Base-by-base conservation (phyloP, 2,888 invertebrate species). In the Erynnis tages region DNA sequence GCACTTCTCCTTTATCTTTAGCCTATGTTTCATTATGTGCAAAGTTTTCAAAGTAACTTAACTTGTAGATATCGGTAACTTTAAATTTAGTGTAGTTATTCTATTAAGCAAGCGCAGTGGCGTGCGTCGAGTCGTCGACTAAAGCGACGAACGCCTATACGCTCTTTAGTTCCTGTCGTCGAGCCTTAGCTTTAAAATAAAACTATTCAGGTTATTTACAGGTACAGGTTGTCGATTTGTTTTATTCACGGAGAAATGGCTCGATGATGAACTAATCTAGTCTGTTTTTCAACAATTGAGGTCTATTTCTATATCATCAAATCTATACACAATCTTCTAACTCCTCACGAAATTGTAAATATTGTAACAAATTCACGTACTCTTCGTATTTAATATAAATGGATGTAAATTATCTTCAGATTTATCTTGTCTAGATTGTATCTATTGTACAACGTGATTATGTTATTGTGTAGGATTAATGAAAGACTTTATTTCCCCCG, bases 211-310 rank as follows among this genome's bases (percentile, higher is more conserved):
- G n/a, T n/a, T n/a, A n/a, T n/a, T n/a, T n/a, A n/a, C n/a, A n/a
- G n/a, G n/a, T n/a, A n/a, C n/a, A n/a, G n/a, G 25, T 35, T 23
- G 10, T 13, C 11, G 23, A 23, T 7, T 5, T 11, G 13, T 23
- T 38, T 14, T 8, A 11, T 11, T 10, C 19, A 30, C 3, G 5
- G 23, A 34, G 23, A 21, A 47, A 53, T 61, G 76, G 64, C 79
- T 82, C 75, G 75, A 73, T 78, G 81, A 77, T 73, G 82, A 85
- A 82, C 84, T 87, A 83, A 82, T 88, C 88, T 88, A 88, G 88
- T 88, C 88, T 86, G 64, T 79, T 76, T 73, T 62, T 62, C 53
- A 59, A 59, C 52, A 53, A 30, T 40, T 43, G 46, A 35, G 46
- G 23, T 50, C 43, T 47, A 32, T 32, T 41, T 25, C 29, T n/a